Conservation (phyloP, 2,888 invertebrate genomes). For the Abscondita cerata region DNA sequence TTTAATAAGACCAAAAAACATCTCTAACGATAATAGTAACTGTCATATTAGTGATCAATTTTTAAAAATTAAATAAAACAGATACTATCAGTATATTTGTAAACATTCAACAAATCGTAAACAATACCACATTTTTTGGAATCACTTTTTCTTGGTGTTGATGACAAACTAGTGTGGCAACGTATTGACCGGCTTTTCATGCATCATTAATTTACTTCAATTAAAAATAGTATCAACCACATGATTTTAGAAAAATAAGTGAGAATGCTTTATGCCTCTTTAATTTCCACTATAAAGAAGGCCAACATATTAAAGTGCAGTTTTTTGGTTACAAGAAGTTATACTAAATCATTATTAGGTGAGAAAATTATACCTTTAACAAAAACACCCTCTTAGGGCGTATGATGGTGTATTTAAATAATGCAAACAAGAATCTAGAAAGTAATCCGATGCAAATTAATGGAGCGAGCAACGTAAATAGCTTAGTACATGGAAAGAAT, state of each 20-base stretch:
- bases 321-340: background rate
- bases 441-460: background rate
- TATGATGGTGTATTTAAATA: constrained; percentile 32
- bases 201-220: background rate
- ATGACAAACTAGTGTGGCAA: too few relatives aligned
- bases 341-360: constrained; percentile 16
- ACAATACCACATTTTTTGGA: too few relatives aligned
- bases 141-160: too few relatives aligned
- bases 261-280: constrained; percentile 20
- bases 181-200: background rate
- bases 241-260: constrained; percentile 7
- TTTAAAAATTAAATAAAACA: too few relatives aligned
- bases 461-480: constrained; percentile 22
- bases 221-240: background rate
- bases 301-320: constrained; percentile 1
- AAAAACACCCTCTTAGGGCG: constrained; percentile 35
- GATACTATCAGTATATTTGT: too few relatives aligned
- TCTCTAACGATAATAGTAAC: too few relatives aligned
- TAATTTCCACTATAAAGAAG: constrained; percentile 17
- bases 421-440: constrained; percentile 13
- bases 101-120: too few relatives aligned
- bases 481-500: constrained; percentile 18
- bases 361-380: constrained; percentile 21
- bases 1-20: too few relatives aligned
- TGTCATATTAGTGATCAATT: too few relatives aligned